Evolutionary conservation across 2,113 vertebrate genomes (phyloP).

Genomic region (Centropristis striata): DNA sequence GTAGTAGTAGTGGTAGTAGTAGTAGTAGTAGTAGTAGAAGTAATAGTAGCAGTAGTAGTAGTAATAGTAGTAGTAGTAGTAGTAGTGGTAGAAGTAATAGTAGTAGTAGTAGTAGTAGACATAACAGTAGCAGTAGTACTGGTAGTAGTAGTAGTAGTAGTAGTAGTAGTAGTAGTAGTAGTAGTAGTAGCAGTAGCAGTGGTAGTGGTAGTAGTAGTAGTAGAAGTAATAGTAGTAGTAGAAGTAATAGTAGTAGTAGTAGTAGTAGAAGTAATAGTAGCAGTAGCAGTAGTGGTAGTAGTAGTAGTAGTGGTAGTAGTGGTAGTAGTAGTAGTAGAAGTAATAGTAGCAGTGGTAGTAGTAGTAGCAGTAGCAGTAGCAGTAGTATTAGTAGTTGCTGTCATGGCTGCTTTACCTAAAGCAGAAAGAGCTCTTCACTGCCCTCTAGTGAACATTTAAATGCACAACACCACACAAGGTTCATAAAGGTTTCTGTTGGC

Average conservation of each 20-base stretch:
- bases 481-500: background rate
- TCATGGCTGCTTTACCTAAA: too few species aligned
- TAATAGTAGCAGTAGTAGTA: too few species aligned
- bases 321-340: background rate
- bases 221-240: background rate
- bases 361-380: background rate
- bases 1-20: too few species aligned
- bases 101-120: too few species aligned
- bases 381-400: too few species aligned
- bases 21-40: background rate
- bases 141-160: background rate
- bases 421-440: slow-evolving; percentile 7
- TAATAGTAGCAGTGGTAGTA: background rate
- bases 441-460: slow-evolving; percentile 49
- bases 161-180: background rate
- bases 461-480: background rate
- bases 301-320: background rate
- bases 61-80: too few species aligned
- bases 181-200: too few species aligned
- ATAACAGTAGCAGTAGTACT: too few species aligned
- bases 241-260: background rate
- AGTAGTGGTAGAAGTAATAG: background rate
- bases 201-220: background rate
- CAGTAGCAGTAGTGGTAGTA: too few species aligned
- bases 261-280: background rate